Evolutionary conservation across 2,797 vertebrate species (phyloP).

Genomic region (Aulostomus chinensis): DNA sequence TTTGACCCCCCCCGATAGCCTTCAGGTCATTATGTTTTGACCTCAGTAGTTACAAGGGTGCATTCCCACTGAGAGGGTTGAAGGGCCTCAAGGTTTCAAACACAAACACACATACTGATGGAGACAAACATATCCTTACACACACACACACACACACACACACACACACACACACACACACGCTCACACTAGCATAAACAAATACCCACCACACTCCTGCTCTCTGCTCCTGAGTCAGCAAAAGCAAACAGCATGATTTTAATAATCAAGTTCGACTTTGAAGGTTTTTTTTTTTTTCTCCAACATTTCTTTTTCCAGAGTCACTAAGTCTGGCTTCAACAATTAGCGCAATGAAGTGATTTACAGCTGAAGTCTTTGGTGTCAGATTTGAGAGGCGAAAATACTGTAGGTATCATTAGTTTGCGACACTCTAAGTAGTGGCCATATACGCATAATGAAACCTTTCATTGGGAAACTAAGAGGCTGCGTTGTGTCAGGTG

Average conservation of each 20-base stretch:
- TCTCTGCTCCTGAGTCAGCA: conserved; percentile 38
- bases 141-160: conserved; percentile 24
- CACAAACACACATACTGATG: conserved; percentile 23
- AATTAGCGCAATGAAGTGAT: conserved; percentile 76
- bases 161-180: conserved; percentile 3
- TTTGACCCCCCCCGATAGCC: conserved; percentile 53
- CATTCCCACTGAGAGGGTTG: conserved; percentile 61
- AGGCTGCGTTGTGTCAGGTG: conserved; percentile 36
- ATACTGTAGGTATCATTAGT: conserved; percentile 74
- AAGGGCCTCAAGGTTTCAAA: conserved; percentile 44
- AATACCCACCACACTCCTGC: conserved; percentile 3
- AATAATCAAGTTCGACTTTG: conserved; percentile 67
- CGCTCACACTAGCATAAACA: conserved; percentile 27
- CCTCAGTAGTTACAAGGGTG: conserved; percentile 64
- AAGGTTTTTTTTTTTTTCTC: conserved; percentile 38
- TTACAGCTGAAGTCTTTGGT: conserved; percentile 74
- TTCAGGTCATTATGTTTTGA: conserved; percentile 64
- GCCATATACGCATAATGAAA: conserved; percentile 68
- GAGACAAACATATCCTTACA: conserved; percentile 30
- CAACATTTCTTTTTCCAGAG: conserved; percentile 61
- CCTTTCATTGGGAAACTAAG: conserved; percentile 70
- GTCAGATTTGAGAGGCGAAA: conserved; percentile 71
- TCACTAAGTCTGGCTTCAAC: conserved; percentile 74
- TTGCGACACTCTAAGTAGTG: conserved; percentile 71
- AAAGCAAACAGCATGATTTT: conserved; percentile 38